Percentiles rank a stretch among this genome's conserved stretches.
Conservation (phyloP, 2,888 invertebrate genomes). For the Hedychridium roseum region DNA sequence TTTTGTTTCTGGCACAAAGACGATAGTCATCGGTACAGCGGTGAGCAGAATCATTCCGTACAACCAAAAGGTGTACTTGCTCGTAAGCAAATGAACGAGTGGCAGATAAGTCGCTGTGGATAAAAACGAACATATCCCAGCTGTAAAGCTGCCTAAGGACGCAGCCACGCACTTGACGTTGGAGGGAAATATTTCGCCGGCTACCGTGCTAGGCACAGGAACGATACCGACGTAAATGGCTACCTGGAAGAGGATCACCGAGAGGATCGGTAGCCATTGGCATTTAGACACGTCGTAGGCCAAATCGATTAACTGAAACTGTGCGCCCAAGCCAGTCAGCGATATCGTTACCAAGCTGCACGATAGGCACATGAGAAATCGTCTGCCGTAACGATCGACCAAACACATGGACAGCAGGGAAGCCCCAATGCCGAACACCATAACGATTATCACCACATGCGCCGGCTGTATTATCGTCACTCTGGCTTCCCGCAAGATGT, state of each 20-base stretch:
- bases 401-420: conserved; percentile 15
- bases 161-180: conserved; percentile 31
- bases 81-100: conserved; percentile 22
- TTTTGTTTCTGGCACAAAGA: conserved; percentile 32
- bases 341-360: conserved; percentile 11
- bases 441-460: conserved; percentile 19
- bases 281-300: conserved; percentile 11
- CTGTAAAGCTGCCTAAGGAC: conserved; percentile 25
- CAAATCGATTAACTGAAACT: conserved; percentile 22
- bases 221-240: conserved; percentile 25
- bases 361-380: conserved; percentile 6
- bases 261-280: conserved; percentile 26
- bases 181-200: conserved; percentile 38
- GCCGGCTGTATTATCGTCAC: conserved; percentile 20
- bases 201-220: conserved; percentile 29
- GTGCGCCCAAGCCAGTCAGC: conserved; percentile 21
- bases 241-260: conserved; percentile 24
- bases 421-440: conserved; percentile 14
- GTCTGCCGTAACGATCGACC: conserved; percentile 22
- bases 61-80: conserved; percentile 32
- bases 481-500: conserved; percentile 21
- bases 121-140: conserved; percentile 25
- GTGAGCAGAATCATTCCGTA: conserved; percentile 21
- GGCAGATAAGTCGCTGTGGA: conserved; percentile 31
- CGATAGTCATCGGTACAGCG: conserved; percentile 15